These are phyloP conservation scores for Bruchidius siliquastri DNA, from an alignment of 2,888 invertebrate genomes.

Conservation along the genomic window DNA sequence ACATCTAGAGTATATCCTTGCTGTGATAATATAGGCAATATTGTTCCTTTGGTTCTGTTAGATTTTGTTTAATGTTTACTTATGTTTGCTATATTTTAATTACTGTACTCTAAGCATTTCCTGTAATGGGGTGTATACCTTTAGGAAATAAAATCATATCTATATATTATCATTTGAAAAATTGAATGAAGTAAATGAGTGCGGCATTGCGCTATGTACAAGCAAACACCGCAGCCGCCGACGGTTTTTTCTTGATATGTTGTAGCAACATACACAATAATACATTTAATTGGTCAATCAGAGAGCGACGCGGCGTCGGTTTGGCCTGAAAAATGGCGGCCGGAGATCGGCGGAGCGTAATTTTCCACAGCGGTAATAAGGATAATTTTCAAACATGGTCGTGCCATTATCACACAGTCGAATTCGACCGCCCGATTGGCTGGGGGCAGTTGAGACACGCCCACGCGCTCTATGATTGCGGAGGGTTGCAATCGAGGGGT, in stretches of 20 bases:
- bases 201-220: not conserved
- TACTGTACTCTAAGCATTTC: too few relatives aligned
- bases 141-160: too few relatives aligned
- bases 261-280: not conserved
- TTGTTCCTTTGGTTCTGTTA: too few relatives aligned
- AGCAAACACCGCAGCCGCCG: not conserved
- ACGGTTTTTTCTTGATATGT: not conserved
- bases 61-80: too few relatives aligned
- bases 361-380: constrained; percentile 42
- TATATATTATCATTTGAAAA: too few relatives aligned
- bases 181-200: not conserved
- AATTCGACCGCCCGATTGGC: not conserved
- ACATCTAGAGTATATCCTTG: too few relatives aligned
- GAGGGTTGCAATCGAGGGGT: not conserved
- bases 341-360: constrained; percentile 26
- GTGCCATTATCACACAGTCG: not conserved
- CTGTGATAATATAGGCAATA: too few relatives aligned
- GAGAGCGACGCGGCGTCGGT: not conserved
- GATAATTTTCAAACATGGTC: constrained; percentile 47
- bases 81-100: too few relatives aligned
- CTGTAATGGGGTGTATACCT: too few relatives aligned
- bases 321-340: constrained; percentile 34
- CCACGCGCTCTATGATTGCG: not conserved
- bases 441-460: not conserved
- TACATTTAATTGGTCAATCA: not conserved